These are phyloP conservation scores for Plestiodon gilberti DNA, from an alignment of 2,113 vertebrate species.

Conservation along the genomic window DNA sequence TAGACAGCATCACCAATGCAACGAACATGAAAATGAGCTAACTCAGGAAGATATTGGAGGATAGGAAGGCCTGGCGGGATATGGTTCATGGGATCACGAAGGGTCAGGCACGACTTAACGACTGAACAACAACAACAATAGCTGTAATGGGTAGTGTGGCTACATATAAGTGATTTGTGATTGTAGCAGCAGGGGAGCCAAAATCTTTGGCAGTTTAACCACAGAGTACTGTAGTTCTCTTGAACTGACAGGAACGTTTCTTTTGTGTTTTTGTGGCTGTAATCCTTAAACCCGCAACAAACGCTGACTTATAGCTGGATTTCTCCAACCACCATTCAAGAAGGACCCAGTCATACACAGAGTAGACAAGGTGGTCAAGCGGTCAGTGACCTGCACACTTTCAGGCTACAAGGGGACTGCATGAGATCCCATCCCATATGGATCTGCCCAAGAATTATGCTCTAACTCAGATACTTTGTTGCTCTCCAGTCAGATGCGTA, in stretches of 20 bases:
- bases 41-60: too few species aligned
- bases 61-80: too few species aligned
- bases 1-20: too few species aligned
- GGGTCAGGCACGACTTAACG: too few species aligned
- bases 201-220: neutral
- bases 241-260: neutral
- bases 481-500: too few species aligned
- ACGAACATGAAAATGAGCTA: too few species aligned
- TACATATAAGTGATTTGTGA: neutral
- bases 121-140: too few species aligned
- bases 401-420: neutral
- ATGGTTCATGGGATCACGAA: too few species aligned
- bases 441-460: too few species aligned
- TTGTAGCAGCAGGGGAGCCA: neutral
- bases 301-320: neutral
- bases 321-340: neutral
- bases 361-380: neutral
- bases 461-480: too few species aligned
- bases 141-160: neutral
- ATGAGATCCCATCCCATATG: neutral
- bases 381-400: neutral
- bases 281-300: neutral
- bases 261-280: neutral
- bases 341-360: too few species aligned
- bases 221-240: slow-evolving; percentile 3